phyloP scores from a whole-genome alignment of 1,140 invertebrate genomes.

The Drosophila micromelanica region DNA sequence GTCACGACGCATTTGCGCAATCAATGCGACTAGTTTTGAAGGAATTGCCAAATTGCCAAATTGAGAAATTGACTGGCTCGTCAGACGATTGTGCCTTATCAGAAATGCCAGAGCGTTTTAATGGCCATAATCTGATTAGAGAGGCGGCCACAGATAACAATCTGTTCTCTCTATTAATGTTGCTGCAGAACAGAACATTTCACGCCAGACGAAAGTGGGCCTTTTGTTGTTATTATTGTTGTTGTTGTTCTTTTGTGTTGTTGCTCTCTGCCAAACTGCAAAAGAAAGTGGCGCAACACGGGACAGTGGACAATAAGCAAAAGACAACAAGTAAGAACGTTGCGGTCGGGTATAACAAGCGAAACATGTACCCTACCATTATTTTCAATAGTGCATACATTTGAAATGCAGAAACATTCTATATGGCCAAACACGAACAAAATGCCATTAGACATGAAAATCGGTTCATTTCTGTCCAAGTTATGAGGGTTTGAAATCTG shows the following conservation, averaged over 20 bases:
- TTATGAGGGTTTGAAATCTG: too few relatives aligned
- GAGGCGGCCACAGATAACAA: constrained; percentile 21
- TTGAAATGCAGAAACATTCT: too few relatives aligned
- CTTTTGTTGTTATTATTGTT: constrained; percentile 34
- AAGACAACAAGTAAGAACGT: too few relatives aligned
- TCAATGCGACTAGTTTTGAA: constrained; percentile 16
- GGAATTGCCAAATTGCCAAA: neutral
- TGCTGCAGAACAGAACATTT: constrained; percentile 19
- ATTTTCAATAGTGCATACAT: too few relatives aligned
- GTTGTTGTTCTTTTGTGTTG: constrained; percentile 13
- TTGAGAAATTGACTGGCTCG: too few relatives aligned
- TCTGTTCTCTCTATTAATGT: neutral
- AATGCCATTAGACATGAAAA: too few relatives aligned
- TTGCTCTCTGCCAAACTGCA: neutral
- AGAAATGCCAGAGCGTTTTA: constrained; percentile 11
- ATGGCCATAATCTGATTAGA: constrained; percentile 32
- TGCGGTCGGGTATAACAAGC: too few relatives aligned
- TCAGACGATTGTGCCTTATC: constrained; percentile 8
- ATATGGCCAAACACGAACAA: too few relatives aligned
- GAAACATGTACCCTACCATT: too few relatives aligned
- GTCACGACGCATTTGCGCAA: constrained; percentile 71
- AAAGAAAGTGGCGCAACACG: constrained; percentile 31
- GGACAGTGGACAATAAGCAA: neutral
- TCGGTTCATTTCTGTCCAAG: too few relatives aligned
- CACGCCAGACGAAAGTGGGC: constrained; percentile 36